These are phyloP conservation scores for Berghia stephanieae DNA, from an alignment of 1,140 invertebrate species.

Conservation along the genomic window DNA sequence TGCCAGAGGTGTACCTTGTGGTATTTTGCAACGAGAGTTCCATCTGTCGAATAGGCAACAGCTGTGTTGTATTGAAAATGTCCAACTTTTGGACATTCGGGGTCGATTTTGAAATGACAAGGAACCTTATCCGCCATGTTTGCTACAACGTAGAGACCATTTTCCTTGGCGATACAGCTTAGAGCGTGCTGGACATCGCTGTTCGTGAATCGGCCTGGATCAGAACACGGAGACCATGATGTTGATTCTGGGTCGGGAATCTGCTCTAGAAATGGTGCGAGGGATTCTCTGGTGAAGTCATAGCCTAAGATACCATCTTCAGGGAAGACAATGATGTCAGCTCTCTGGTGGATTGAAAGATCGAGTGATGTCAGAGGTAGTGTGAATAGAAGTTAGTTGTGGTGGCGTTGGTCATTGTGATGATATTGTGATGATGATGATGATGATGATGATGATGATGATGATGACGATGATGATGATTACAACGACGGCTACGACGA, in stretches of 20 bases:
- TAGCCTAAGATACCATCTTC: constrained; percentile 74
- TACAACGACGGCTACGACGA: too few species aligned
- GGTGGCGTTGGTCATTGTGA: too few species aligned
- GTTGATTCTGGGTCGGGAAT: constrained; percentile 49
- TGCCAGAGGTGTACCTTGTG: constrained; percentile 74
- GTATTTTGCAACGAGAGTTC: constrained; percentile 70
- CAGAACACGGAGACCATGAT: constrained; percentile 45
- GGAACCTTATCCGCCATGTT: constrained; percentile 77
- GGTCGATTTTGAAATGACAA: constrained; percentile 64
- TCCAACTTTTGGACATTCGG: constrained; percentile 69
- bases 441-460: too few species aligned
- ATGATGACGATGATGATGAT: too few species aligned
- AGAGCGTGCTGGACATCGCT: constrained; percentile 44
- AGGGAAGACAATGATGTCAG: constrained; percentile 86
- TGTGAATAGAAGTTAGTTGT: too few species aligned
- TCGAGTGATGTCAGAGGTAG: too few species aligned
- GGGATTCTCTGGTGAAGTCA: constrained; percentile 26
- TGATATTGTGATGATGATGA: too few species aligned
- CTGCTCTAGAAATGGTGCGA: constrained; percentile 50
- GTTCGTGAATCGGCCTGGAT: constrained; percentile 26
- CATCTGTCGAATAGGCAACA: constrained; percentile 74
- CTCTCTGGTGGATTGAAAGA: too few species aligned
- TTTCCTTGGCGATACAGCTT: constrained; percentile 71
- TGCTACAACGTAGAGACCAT: constrained; percentile 74
- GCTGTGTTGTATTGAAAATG: constrained; percentile 78